These are phyloP conservation scores for Druon quercuslanigerum DNA, from an alignment of 1,140 invertebrate genomes.

Conservation along the genomic window DNA sequence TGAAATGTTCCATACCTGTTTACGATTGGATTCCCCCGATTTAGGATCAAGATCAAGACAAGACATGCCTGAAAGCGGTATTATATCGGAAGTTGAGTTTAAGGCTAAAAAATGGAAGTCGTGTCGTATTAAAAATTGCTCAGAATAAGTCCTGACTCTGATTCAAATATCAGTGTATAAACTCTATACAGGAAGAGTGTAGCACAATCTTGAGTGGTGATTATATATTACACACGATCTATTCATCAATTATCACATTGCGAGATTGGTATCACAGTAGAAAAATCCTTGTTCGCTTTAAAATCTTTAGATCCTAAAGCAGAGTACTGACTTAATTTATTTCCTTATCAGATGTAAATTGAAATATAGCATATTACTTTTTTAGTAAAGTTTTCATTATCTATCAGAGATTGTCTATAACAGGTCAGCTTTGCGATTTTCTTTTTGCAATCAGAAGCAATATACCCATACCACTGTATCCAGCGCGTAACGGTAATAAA, in stretches of 20 bases:
- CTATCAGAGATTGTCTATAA: not conserved
- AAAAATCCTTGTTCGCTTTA: not conserved
- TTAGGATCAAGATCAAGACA: no score
- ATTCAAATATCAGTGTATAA: no score
- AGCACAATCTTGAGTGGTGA: no score
- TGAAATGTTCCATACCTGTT: no score
- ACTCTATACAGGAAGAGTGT: no score
- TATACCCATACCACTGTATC: conserved; percentile 5
- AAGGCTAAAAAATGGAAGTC: no score
- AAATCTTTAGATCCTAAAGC: not conserved
- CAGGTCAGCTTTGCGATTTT: not conserved
- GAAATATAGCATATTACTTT: conserved; percentile 10
- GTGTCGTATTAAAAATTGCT: no score
- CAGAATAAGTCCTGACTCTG: no score
- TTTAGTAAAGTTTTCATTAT: not conserved
- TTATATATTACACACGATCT: no score
- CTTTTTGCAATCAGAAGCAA: conserved; percentile 19
- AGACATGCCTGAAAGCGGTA: no score
- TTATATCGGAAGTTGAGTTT: no score
- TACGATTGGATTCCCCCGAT: no score
- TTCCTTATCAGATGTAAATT: not conserved
- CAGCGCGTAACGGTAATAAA: conserved; percentile 20
- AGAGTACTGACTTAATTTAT: conserved; percentile 5
- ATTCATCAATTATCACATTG: not conserved
- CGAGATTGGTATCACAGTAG: not conserved